Conservation (phyloP, 2,888 invertebrate genomes). For the Actias luna region DNA sequence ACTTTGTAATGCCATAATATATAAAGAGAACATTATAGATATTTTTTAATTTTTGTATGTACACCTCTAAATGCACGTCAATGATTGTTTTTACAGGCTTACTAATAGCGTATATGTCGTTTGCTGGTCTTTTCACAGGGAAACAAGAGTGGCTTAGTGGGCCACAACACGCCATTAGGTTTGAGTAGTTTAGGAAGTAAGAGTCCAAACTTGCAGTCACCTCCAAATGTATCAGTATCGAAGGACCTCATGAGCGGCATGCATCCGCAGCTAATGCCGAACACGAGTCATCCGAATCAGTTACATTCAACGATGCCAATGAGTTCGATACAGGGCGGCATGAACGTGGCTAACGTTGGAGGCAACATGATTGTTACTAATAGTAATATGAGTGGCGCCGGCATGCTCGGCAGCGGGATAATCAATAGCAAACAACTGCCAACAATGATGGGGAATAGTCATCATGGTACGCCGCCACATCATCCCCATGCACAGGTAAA, state of each 20-base stretch:
- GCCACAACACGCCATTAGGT: conserved; percentile 87
- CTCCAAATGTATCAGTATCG: conserved; percentile 90
- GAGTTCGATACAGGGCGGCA: conserved; percentile 88
- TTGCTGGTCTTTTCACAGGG: conserved; percentile 82
- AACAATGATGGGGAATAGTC: conserved; percentile 84
- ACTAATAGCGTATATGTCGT: conserved; percentile 63
- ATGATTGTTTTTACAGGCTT: conserved; percentile 22
- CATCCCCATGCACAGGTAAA: conserved; percentile 77
- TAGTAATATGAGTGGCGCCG: conserved; percentile 85
- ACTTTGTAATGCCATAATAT: too few species aligned
- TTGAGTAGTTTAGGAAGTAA: conserved; percentile 90
- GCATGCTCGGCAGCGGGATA: conserved; percentile 88
- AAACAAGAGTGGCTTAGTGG: conserved; percentile 86
- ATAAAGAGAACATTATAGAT: too few species aligned
- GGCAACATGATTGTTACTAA: conserved; percentile 92
- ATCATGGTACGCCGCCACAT: conserved; percentile 61
- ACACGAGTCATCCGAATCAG: conserved; percentile 86
- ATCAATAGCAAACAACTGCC: conserved; percentile 89
- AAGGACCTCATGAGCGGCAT: conserved; percentile 89
- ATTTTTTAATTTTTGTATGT: too few species aligned
- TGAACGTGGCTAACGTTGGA: conserved; percentile 85
- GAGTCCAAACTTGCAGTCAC: conserved; percentile 92
- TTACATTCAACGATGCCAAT: conserved; percentile 83
- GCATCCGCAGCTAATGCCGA: conserved; percentile 88
- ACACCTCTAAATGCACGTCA: too few species aligned